Evolutionary conservation across 2,113 vertebrate genomes (phyloP).

Genomic region (Chaetops frenatus): DNA sequence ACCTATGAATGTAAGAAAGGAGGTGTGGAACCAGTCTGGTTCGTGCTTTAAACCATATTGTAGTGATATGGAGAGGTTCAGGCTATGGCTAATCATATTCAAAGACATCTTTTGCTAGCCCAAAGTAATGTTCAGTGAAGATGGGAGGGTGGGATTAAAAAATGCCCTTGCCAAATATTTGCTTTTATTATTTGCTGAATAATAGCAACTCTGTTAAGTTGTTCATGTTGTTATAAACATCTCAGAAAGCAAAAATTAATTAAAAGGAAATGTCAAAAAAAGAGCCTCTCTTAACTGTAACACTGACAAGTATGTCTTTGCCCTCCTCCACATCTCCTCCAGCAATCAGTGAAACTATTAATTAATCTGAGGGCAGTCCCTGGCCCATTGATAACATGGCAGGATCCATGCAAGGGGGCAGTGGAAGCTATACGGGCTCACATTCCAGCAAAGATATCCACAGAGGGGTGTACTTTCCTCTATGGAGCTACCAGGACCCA

Average conservation of each 20-base stretch:
- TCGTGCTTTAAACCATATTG: neutral
- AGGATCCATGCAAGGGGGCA: neutral
- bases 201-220: neutral
- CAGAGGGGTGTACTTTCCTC: neutral
- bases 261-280: neutral
- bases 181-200: slow-evolving; percentile 34
- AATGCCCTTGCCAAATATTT: slow-evolving; percentile 23
- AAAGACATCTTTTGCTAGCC: slow-evolving; percentile 15
- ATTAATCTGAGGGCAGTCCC: neutral
- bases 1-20: neutral
- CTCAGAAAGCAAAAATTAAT: neutral
- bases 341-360: neutral
- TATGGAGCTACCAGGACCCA: neutral
- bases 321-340: neutral
- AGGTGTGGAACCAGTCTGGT: neutral
- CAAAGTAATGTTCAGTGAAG: slow-evolving; percentile 16
- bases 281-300: neutral
- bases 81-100: neutral
- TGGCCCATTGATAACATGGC: fast-evolving
- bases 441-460: neutral
- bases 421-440: neutral
- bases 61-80: neutral
- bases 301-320: neutral
- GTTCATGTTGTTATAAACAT: neutral
- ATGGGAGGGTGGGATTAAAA: slow-evolving; percentile 55